Percentiles rank a stretch among this genome's conserved stretches.
phyloP scores from a whole-genome alignment of 2,888 invertebrate species.

The Nudaria mundana region DNA sequence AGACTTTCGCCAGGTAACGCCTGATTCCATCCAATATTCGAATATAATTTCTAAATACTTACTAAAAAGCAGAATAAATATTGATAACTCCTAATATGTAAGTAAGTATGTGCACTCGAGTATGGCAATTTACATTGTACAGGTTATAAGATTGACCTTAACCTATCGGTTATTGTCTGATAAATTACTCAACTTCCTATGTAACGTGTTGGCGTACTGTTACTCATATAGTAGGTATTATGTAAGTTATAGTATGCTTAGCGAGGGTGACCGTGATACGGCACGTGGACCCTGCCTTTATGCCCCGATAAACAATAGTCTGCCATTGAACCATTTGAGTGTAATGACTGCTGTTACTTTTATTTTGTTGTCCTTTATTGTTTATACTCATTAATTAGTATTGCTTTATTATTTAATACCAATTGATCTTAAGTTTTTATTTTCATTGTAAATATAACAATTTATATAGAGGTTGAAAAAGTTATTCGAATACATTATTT shows the following conservation, averaged over 20 bases:
- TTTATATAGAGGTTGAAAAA: too few species aligned
- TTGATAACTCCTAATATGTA: too few species aligned
- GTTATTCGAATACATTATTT: too few species aligned
- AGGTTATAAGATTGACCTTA: constrained; percentile 15
- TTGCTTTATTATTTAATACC: too few species aligned
- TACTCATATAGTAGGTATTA: constrained; percentile 28
- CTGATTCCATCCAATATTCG: too few species aligned
- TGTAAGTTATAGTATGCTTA: constrained; percentile 36
- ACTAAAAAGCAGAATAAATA: too few species aligned
- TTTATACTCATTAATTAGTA: constrained; percentile 3
- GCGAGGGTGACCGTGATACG: constrained; percentile 37
- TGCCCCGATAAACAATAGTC: constrained; percentile 22
- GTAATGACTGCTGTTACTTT: constrained; percentile 12
- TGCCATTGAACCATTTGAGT: constrained; percentile 34
- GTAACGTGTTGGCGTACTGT: constrained; percentile 26
- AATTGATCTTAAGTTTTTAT: too few species aligned
- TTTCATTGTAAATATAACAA: too few species aligned
- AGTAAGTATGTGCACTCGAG: too few species aligned
- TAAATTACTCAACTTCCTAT: constrained; percentile 32
- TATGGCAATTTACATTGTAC: too few species aligned
- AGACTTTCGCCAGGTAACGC: too few species aligned
- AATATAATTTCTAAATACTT: too few species aligned
- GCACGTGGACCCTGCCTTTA: constrained; percentile 32
- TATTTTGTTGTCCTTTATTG: constrained; percentile 9
- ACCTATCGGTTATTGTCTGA: constrained; percentile 23